These are phyloP conservation scores for Ophion costatus DNA, from an alignment of 2,888 invertebrate genomes.

Conservation along the genomic window DNA sequence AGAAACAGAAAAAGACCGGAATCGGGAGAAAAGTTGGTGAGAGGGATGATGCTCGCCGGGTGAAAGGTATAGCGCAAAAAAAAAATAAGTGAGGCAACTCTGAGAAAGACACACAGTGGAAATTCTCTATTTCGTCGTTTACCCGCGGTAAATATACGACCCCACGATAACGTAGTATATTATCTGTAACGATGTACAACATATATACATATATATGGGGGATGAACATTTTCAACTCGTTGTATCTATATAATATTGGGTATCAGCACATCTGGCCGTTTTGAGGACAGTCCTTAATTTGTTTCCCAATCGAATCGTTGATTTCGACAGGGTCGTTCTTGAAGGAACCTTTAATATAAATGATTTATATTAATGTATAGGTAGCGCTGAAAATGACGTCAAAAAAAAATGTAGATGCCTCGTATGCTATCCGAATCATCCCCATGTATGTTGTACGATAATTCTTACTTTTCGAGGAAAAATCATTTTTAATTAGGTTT, in stretches of 20 bases:
- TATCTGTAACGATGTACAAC: slow-evolving; percentile 50
- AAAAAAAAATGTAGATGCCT: too few relatives aligned
- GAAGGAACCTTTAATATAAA: neutral
- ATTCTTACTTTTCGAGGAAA: too few relatives aligned
- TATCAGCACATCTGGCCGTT: neutral
- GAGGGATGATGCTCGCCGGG: slow-evolving; percentile 35
- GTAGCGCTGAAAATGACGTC: too few relatives aligned
- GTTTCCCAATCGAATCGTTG: neutral
- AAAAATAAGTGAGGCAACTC: slow-evolving; percentile 23
- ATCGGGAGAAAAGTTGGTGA: slow-evolving; percentile 51
- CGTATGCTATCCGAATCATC: too few relatives aligned
- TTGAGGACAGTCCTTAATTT: neutral
- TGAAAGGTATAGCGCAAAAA: slow-evolving; percentile 39
- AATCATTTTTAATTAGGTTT: too few relatives aligned
- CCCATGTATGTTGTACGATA: too few relatives aligned
- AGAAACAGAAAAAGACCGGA: slow-evolving; percentile 30
- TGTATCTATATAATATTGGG: neutral
- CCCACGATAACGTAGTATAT: slow-evolving; percentile 54
- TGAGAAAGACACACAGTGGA: slow-evolving; percentile 50
- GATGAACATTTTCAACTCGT: neutral
- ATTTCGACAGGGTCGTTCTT: neutral
- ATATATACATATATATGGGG: neutral
- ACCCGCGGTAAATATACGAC: slow-evolving; percentile 61
- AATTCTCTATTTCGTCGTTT: slow-evolving; percentile 61
- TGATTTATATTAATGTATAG: too few relatives aligned